Percentiles rank a stretch among this genome's conserved stretches.
These are phyloP conservation scores for Gallinago paraguaiae DNA, from an alignment of 2,113 vertebrate genomes.

Conservation along the genomic window DNA sequence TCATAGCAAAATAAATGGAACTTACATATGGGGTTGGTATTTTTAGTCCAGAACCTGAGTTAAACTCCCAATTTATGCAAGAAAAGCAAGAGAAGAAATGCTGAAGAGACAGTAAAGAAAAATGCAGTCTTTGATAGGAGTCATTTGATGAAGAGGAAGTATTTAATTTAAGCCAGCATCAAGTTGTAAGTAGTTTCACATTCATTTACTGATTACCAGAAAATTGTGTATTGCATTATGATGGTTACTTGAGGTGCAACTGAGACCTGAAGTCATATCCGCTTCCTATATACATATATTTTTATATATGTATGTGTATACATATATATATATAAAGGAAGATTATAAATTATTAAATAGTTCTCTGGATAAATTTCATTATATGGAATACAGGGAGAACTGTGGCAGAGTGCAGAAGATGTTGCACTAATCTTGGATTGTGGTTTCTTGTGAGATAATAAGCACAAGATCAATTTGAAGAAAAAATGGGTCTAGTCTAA, in stretches of 20 bases:
- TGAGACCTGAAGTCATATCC: slow-evolving; percentile 11
- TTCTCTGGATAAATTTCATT: background rate
- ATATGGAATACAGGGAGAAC: background rate
- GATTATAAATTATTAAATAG: background rate
- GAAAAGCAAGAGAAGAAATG: background rate
- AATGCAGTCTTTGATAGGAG: background rate
- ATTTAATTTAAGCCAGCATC: slow-evolving; percentile 19
- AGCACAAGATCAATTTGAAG: background rate
- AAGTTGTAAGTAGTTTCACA: slow-evolving; percentile 35
- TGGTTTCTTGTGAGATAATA: background rate
- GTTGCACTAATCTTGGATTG: background rate
- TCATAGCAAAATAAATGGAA: background rate
- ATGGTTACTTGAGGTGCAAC: slow-evolving; percentile 38
- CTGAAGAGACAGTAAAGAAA: background rate
- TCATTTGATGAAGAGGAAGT: background rate
- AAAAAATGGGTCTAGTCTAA: background rate
- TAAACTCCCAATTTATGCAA: background rate
- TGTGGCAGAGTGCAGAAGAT: background rate
- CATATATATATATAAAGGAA: background rate
- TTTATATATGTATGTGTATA: too few species aligned
- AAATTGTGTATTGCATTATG: slow-evolving; percentile 13
- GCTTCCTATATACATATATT: background rate
- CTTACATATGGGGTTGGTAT: background rate
- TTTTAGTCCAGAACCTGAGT: background rate
- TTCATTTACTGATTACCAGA: slow-evolving; percentile 33